These are phyloP conservation scores for Conomelus anceps DNA, from an alignment of 2,888 invertebrate species.

Conservation along the genomic window DNA sequence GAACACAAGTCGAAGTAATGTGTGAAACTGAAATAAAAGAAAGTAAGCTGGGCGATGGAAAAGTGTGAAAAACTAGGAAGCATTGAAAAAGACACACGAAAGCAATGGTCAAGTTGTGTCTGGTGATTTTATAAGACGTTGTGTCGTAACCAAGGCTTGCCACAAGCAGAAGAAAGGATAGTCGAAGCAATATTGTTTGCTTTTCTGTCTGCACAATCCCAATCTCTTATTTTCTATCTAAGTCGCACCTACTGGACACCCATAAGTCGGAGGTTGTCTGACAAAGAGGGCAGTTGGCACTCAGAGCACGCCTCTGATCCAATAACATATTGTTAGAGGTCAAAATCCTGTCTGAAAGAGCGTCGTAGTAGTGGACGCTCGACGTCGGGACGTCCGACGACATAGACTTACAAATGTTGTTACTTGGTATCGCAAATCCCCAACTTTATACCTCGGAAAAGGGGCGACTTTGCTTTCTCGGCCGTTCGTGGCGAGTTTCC, in stretches of 20 bases:
- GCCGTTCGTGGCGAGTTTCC: neutral
- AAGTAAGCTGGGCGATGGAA: neutral
- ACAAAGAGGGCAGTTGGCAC: neutral
- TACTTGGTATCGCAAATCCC: neutral
- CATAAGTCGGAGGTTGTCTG: neutral
- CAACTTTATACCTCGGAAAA: neutral
- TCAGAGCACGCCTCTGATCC: neutral
- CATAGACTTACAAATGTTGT: neutral
- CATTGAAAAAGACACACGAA: neutral
- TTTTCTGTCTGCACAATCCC: too few relatives aligned
- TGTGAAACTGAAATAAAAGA: neutral
- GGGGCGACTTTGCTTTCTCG: neutral
- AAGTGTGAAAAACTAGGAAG: neutral
- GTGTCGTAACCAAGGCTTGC: neutral
- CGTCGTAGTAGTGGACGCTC: neutral
- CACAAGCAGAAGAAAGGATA: neutral
- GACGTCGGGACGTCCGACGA: too few relatives aligned
- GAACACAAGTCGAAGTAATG: neutral
- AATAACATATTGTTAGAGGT: constrained; percentile 13
- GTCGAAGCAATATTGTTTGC: neutral
- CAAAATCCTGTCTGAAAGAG: constrained; percentile 2
- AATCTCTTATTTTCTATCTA: neutral
- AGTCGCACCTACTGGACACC: neutral
- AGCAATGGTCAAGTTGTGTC: neutral
- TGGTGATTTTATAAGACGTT: neutral